Evolutionary conservation across 2,797 vertebrate genomes (phyloP).

Genomic region (Chaenodraco wilsoni): DNA sequence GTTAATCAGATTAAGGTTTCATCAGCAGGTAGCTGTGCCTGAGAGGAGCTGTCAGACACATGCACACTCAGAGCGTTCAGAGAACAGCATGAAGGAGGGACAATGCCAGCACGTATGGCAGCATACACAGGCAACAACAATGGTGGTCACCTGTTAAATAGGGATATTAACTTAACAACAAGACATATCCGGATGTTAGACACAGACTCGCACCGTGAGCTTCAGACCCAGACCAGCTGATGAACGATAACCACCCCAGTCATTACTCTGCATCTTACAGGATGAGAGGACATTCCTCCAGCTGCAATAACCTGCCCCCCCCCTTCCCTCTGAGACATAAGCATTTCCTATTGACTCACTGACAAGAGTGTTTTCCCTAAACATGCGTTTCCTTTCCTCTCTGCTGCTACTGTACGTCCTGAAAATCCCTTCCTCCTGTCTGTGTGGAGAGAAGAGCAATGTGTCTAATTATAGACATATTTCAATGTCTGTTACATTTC

Average conservation of each 20-base stretch:
- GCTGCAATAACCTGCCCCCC: slow-evolving; percentile 38
- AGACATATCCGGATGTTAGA: background rate
- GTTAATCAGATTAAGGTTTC: slow-evolving; percentile 81
- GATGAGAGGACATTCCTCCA: slow-evolving; percentile 66
- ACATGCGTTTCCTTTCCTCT: slow-evolving; percentile 70
- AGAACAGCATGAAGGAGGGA: background rate
- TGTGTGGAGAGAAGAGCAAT: background rate
- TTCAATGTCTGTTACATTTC: slow-evolving; percentile 27
- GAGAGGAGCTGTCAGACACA: slow-evolving; percentile 42
- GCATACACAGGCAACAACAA: background rate
- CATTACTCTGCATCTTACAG: slow-evolving; percentile 46
- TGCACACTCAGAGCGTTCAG: slow-evolving; percentile 35
- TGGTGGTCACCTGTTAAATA: background rate
- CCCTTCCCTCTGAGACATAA: slow-evolving; percentile 43
- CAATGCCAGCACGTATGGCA: background rate
- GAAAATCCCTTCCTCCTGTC: slow-evolving; percentile 55
- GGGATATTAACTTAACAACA: background rate
- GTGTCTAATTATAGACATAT: slow-evolving; percentile 34
- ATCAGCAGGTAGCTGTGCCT: slow-evolving; percentile 51
- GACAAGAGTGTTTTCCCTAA: slow-evolving; percentile 48
- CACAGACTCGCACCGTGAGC: background rate
- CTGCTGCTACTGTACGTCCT: slow-evolving; percentile 39
- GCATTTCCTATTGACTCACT: slow-evolving; percentile 72
- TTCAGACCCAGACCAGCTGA: slow-evolving; percentile 40
- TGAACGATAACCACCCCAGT: slow-evolving; percentile 44